Evolutionary conservation across 2,797 vertebrate species (phyloP).

Genomic region (Molossus alvarezi): DNA sequence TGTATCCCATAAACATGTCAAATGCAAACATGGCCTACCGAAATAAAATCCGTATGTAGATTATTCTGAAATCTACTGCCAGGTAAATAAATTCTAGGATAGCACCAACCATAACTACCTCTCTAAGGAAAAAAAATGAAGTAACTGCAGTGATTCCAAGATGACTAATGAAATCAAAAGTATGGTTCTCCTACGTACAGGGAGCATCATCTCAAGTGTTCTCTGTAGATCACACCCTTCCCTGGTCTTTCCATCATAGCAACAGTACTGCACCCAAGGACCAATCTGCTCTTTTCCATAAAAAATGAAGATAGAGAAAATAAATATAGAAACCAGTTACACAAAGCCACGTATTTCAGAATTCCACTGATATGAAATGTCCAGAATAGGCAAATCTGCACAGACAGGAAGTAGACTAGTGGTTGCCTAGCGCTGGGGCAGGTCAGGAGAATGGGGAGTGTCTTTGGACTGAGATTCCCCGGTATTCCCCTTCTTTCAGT

Average conservation of each 20-base stretch:
- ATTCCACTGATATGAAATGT: no score
- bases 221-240: not conserved
- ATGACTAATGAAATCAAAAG: not conserved
- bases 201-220: not conserved
- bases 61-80: not conserved
- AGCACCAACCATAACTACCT: not conserved
- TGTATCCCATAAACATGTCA: not conserved
- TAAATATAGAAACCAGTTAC: not conserved
- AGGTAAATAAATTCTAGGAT: not conserved
- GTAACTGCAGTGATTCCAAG: not conserved
- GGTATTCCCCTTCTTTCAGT: not conserved
- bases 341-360: not conserved
- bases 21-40: not conserved
- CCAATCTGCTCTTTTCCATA: not conserved
- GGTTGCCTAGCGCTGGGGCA: not conserved
- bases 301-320: conserved; percentile 26
- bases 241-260: not conserved
- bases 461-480: not conserved
- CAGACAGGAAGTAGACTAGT: no score
- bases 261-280: not conserved
- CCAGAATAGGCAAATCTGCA: no score
- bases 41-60: not conserved
- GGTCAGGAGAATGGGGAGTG: not conserved
- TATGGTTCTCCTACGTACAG: not conserved
- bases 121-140: not conserved